Conservation (phyloP, 2,113 vertebrate genomes). For the Actinemys pallida region DNA sequence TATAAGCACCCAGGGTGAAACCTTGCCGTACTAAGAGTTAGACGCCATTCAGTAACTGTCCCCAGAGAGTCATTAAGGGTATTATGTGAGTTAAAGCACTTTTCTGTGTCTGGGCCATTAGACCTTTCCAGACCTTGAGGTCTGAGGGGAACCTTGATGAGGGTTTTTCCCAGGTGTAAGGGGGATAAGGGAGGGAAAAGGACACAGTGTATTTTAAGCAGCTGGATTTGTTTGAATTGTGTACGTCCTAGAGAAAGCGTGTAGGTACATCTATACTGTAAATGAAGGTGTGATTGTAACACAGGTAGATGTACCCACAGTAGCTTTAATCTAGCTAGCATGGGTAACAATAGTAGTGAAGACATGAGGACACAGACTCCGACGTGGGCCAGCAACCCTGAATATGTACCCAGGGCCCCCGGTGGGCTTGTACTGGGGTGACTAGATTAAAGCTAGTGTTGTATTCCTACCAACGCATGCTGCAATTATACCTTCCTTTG, state of each 20-base stretch:
- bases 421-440: background rate
- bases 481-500: background rate
- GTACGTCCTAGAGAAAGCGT: background rate
- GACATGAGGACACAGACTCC: background rate
- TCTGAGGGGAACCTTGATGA: constrained; percentile 57
- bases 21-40: constrained; percentile 71
- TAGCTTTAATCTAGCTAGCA: background rate
- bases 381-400: background rate
- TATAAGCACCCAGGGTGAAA: constrained; percentile 68
- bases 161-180: constrained; percentile 65
- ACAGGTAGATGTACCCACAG: background rate
- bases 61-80: constrained; percentile 64
- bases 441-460: background rate
- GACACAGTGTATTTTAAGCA: background rate
- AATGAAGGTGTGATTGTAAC: background rate
- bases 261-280: background rate
- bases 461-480: background rate
- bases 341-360: background rate
- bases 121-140: constrained; percentile 63
- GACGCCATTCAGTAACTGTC: constrained; percentile 59
- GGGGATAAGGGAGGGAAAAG: background rate
- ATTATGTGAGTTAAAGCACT: constrained; percentile 73
- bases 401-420: background rate
- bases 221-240: constrained; percentile 22
- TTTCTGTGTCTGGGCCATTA: constrained; percentile 70